Conservation (phyloP, 2,888 invertebrate genomes). For the Autographa gamma region DNA sequence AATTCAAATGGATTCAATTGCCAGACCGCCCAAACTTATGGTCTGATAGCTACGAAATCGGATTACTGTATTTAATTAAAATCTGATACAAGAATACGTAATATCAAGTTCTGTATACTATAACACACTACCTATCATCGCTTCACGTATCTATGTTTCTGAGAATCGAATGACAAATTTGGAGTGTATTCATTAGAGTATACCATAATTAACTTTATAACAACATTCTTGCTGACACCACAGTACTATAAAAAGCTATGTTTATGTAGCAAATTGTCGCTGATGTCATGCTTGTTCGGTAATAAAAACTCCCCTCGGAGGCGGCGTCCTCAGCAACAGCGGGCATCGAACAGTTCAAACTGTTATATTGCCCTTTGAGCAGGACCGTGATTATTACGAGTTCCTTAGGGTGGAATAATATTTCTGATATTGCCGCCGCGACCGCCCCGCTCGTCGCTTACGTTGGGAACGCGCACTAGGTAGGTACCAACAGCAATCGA, state of each 20-base stretch:
- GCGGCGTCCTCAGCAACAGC: background rate
- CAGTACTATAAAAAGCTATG: slow-evolving; percentile 27
- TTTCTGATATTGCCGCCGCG: background rate
- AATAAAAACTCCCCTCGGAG: slow-evolving; percentile 73
- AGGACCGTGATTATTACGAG: background rate
- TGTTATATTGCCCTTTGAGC: slow-evolving; percentile 2
- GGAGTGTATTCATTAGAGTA: slow-evolving; percentile 15
- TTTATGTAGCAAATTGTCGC: slow-evolving; percentile 57
- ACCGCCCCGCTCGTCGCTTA: slow-evolving; percentile 36
- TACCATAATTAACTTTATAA: slow-evolving; percentile 26
- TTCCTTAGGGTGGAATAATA: slow-evolving; percentile 1
- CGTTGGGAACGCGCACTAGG: slow-evolving; percentile 9
- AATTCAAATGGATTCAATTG: slow-evolving; percentile 65
- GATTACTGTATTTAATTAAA: slow-evolving; percentile 15
- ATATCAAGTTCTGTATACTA: background rate
- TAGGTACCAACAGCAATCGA: slow-evolving; percentile 73
- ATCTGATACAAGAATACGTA: background rate
- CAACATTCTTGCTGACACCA: slow-evolving; percentile 32
- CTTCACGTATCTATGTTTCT: slow-evolving; percentile 18
- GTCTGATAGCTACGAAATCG: slow-evolving; percentile 38
- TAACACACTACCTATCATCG: background rate
- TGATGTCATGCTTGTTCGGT: slow-evolving; percentile 76
- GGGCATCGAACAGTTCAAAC: background rate
- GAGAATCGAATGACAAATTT: slow-evolving; percentile 17
- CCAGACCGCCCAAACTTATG: slow-evolving; percentile 57